Evolutionary conservation across 2,888 invertebrate genomes (phyloP).

Genomic region (Alviniconcha strummeri): DNA sequence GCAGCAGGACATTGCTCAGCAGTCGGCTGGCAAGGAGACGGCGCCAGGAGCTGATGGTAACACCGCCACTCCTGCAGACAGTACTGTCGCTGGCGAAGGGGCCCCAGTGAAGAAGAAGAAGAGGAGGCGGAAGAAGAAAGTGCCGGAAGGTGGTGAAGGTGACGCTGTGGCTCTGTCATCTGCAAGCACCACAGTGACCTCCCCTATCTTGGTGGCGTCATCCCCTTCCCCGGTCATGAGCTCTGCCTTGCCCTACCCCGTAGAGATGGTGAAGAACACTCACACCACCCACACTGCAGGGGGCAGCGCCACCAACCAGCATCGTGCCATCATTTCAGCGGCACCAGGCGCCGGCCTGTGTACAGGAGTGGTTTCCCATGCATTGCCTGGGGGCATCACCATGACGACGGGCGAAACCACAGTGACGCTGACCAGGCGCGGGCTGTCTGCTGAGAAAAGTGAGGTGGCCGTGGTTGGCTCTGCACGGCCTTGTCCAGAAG

Average conservation of each 20-base stretch:
- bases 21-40: background rate
- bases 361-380: background rate
- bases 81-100: background rate
- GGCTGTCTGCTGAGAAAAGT: too few species aligned
- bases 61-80: background rate
- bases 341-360: background rate
- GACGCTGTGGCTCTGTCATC: background rate
- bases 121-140: conserved; percentile 31
- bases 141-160: background rate
- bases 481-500: too few species aligned
- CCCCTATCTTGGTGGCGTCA: background rate
- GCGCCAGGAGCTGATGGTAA: background rate
- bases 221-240: conserved; percentile 9
- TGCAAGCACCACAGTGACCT: background rate
- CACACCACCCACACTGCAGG: background rate
- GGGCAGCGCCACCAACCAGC: background rate
- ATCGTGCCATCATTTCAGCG: too few species aligned
- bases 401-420: background rate
- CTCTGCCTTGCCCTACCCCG: background rate
- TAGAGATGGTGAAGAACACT: conserved; percentile 10
- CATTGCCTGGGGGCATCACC: background rate
- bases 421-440: background rate
- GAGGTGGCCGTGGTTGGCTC: too few species aligned
- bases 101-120: conserved; percentile 29
- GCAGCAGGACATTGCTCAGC: too few species aligned